Conservation (phyloP, 30 jellyfish, hydroid and myxozoan genomes). For the Cassiopea andromeda region DNA sequence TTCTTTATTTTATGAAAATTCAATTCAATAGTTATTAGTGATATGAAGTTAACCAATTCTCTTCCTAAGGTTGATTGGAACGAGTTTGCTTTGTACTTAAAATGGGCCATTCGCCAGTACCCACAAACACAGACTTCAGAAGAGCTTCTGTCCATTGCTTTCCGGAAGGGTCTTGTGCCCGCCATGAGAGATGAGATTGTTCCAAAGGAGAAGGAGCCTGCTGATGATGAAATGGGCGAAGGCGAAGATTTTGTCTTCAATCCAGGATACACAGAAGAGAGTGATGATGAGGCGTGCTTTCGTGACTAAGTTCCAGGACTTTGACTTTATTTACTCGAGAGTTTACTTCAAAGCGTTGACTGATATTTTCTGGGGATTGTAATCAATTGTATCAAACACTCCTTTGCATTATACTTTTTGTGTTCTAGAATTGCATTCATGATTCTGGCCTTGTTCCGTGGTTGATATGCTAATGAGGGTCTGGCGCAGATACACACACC, state of each 20-base stretch:
- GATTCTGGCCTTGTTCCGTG: no score
- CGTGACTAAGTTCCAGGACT: neutral
- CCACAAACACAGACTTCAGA: conserved; percentile 74
- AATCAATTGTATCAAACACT: no score
- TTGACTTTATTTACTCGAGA: no score
- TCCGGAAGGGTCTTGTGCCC: conserved; percentile 83
- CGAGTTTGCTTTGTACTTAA: conserved; percentile 77
- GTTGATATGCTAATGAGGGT: no score
- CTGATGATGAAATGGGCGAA: conserved; percentile 27
- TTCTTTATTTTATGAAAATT: no score
- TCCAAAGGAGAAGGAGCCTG: conserved; percentile 13
- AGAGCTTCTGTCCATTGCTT: conserved; percentile 75
- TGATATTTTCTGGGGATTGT: no score
- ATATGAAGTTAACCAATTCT: neutral
- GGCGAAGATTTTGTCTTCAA: conserved; percentile 25
- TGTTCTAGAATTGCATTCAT: no score
- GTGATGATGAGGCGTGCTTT: conserved; percentile 27
- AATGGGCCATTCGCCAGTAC: conserved; percentile 81
- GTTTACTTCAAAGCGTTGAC: no score
- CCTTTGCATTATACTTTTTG: no score
- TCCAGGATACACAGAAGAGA: conserved; percentile 15
- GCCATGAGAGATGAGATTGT: conserved; percentile 81
- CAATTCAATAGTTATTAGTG: no score
- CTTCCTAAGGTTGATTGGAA: conserved; percentile 66
- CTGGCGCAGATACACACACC: no score